Percentiles rank a stretch among this genome's conserved stretches.
phyloP scores from a whole-genome alignment of 1,140 invertebrate species.

The Plectrocnemia conspersa region DNA sequence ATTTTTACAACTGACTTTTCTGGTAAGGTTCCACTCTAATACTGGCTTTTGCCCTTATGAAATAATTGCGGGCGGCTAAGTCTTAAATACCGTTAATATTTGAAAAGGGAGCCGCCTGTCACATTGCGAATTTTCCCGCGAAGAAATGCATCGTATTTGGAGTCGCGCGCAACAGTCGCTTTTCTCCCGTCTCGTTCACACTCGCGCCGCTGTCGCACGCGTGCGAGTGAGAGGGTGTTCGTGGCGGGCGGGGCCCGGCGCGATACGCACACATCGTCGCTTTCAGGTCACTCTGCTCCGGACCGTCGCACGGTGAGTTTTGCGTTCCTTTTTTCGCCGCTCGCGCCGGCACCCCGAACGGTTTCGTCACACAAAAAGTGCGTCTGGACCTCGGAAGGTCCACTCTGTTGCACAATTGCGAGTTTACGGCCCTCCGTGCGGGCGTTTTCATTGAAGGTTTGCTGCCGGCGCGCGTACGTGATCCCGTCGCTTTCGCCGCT shows the following conservation, averaged over 20 bases:
- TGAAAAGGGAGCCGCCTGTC: not conserved
- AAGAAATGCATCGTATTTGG: not conserved
- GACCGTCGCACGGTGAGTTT: not conserved
- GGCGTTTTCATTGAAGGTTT: not conserved
- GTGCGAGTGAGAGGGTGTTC: not conserved
- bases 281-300: not conserved
- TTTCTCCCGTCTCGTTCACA: not conserved
- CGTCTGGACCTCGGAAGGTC: no score
- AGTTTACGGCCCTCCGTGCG: not conserved
- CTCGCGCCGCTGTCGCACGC: not conserved
- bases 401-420: no score
- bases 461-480: not conserved
- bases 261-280: not conserved
- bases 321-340: not conserved
- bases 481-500: not conserved
- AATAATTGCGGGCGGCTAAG: no score
- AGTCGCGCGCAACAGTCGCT: not conserved
- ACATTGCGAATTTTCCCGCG: not conserved
- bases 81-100: no score
- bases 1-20: no score
- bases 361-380: no score
- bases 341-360: not conserved
- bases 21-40: no score
- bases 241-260: not conserved
- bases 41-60: no score